phyloP scores from a whole-genome alignment of 1,140 invertebrate genomes.

The Hesperophylax magnus region DNA sequence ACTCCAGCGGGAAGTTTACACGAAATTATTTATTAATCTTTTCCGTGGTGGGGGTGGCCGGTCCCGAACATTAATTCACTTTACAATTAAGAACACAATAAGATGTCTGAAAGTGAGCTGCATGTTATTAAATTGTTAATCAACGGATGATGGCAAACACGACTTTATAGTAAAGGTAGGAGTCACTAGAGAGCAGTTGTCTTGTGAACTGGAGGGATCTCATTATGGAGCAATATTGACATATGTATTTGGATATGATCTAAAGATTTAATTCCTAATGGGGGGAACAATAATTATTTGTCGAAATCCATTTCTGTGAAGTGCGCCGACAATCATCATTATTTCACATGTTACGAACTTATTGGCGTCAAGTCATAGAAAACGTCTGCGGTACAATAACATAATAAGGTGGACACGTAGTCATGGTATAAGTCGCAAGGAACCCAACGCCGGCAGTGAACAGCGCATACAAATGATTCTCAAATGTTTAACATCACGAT shows the following conservation, averaged over 20 bases:
- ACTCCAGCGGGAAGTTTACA: constrained; percentile 34
- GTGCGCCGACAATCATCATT: too few species aligned
- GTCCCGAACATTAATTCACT: constrained; percentile 8
- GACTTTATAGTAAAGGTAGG: too few species aligned
- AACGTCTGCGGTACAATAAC: background rate
- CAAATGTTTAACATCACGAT: background rate
- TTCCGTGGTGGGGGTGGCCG: background rate
- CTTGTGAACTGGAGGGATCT: too few species aligned
- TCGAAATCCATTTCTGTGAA: too few species aligned
- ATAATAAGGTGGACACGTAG: constrained; percentile 1
- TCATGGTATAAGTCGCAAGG: background rate
- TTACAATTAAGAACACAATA: background rate
- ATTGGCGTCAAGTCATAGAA: constrained; percentile 1
- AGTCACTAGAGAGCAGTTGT: too few species aligned
- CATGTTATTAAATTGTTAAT: too few species aligned
- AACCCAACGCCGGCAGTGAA: constrained; percentile 4
- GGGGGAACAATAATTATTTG: too few species aligned
- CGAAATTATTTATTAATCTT: constrained; percentile 33
- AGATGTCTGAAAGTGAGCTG: too few species aligned
- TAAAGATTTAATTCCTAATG: too few species aligned
- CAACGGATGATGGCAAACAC: too few species aligned
- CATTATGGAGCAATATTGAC: too few species aligned
- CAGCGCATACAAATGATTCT: constrained; percentile 34
- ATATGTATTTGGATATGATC: too few species aligned
- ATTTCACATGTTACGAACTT: background rate